Percentiles rank a stretch among this genome's conserved stretches.
These are phyloP conservation scores for Falco naumanni DNA, from an alignment of 2,797 vertebrate species.

Conservation along the genomic window DNA sequence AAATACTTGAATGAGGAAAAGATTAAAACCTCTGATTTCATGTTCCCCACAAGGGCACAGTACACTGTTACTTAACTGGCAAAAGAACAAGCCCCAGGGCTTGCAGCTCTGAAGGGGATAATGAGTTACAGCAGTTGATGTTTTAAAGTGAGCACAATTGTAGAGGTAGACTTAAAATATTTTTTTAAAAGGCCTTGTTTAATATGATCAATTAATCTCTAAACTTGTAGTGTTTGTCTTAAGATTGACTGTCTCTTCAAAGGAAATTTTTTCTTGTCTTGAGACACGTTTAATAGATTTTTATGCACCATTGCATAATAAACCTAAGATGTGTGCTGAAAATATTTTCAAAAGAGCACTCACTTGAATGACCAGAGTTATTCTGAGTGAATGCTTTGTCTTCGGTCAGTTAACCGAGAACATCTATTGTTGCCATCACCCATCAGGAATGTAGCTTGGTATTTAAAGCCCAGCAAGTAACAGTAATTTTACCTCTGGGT, in stretches of 20 bases:
- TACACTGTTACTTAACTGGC: neutral
- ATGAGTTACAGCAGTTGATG: slow-evolving; percentile 36
- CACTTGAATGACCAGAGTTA: neutral
- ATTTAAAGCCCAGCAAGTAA: neutral
- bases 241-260: neutral
- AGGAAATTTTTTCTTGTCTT: neutral
- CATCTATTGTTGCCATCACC: neutral
- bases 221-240: neutral
- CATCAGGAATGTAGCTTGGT: neutral
- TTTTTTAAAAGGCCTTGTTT: neutral
- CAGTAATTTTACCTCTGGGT: neutral
- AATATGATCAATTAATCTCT: neutral
- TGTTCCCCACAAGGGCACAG: slow-evolving; percentile 38
- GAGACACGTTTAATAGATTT: neutral
- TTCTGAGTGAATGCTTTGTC: neutral
- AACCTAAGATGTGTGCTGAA: neutral
- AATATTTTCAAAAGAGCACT: neutral
- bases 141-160: slow-evolving; percentile 30
- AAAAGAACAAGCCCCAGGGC: slow-evolving; percentile 18
- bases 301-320: neutral
- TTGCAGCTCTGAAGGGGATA: slow-evolving; percentile 32
- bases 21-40: slow-evolving; percentile 16
- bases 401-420: neutral
- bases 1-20: slow-evolving; percentile 36
- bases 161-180: neutral